Conservation (phyloP, 2,888 invertebrate genomes). For the Agrotis clavis region DNA sequence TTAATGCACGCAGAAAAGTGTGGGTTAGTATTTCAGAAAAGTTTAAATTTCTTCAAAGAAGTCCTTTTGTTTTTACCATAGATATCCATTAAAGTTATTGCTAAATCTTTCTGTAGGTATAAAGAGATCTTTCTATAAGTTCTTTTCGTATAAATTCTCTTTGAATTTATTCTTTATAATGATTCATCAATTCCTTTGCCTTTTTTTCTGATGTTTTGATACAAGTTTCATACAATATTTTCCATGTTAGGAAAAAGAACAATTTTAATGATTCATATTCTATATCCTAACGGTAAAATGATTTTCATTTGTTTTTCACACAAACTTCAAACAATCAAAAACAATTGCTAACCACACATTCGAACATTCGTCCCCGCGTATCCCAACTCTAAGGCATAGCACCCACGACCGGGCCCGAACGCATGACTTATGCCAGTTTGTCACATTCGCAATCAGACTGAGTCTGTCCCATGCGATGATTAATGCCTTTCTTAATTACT, state of each 20-base stretch:
- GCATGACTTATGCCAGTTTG: conserved; percentile 87
- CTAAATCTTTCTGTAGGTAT: no score
- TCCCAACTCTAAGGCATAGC: conserved; percentile 70
- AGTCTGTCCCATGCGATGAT: conserved; percentile 85
- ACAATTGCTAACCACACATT: conserved; percentile 4
- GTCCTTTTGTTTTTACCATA: no score
- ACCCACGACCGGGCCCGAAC: conserved; percentile 72
- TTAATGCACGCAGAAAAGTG: no score
- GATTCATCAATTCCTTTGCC: no score
- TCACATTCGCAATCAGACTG: conserved; percentile 85
- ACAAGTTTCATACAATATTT: background rate
- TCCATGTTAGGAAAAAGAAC: background rate
- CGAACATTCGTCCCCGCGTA: conserved; percentile 35
- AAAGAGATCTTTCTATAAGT: no score
- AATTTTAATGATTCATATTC: background rate
- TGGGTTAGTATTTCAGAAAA: no score
- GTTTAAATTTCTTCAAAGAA: no score
- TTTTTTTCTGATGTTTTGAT: no score
- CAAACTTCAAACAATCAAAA: background rate
- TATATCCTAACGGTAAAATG: no score
- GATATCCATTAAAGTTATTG: no score
- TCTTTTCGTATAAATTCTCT: no score
- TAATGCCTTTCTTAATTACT: conserved; percentile 90
- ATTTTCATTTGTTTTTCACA: conserved; percentile 1
- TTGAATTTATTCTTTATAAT: no score